Evolutionary conservation across 2,797 vertebrate genomes (phyloP).

Genomic region (Lacerta viridis): DNA sequence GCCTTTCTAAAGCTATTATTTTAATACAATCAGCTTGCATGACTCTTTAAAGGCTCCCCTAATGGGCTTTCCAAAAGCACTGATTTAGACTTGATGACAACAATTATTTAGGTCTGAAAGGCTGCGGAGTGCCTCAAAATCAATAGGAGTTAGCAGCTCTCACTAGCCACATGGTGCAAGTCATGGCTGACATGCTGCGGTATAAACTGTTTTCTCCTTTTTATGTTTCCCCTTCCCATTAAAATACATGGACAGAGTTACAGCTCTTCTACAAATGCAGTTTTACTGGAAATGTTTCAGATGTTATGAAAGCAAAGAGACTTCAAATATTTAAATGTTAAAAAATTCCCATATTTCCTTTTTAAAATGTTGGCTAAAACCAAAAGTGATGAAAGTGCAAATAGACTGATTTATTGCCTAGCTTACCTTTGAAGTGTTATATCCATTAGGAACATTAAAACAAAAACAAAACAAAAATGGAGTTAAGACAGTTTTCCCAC

Average conservation of each 20-base stretch:
- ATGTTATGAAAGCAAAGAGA: constrained; percentile 3
- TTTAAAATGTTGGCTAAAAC: neutral
- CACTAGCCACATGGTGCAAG: constrained; percentile 13
- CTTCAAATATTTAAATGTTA: neutral
- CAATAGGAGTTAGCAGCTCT: constrained; percentile 41
- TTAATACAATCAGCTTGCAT: constrained; percentile 31
- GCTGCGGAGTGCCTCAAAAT: constrained; percentile 42
- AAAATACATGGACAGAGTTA: neutral
- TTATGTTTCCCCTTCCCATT: constrained; percentile 9
- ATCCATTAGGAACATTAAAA: neutral
- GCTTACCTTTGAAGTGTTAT: neutral
- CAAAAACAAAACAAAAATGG: no score
- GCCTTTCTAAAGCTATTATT: constrained; percentile 41
- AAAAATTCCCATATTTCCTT: neutral
- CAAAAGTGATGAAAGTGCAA: constrained; percentile 4
- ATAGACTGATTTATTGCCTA: neutral
- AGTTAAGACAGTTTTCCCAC: no score
- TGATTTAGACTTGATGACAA: constrained; percentile 30
- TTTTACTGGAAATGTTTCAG: constrained; percentile 28
- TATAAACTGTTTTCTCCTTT: constrained; percentile 39
- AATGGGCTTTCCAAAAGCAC: constrained; percentile 43
- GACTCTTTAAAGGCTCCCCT: constrained; percentile 42
- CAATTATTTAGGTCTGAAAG: constrained; percentile 40
- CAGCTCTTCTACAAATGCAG: constrained; percentile 14
- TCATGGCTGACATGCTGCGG: constrained; percentile 22